Conservation (phyloP, 1,140 invertebrate genomes). For the Paracyclopina nana region DNA sequence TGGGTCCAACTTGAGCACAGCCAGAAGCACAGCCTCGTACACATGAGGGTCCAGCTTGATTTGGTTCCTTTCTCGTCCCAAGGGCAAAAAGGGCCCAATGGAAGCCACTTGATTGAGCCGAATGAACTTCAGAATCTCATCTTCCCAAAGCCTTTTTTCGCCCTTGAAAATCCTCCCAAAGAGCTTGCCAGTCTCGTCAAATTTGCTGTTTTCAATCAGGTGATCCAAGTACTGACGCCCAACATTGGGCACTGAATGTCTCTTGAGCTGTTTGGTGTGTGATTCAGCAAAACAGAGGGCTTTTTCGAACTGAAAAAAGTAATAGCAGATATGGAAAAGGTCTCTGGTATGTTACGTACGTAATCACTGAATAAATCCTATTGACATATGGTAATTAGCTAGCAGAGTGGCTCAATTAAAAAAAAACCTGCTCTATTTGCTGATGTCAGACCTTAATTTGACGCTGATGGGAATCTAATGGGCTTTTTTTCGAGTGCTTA, state of each 20-base stretch:
- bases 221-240: constrained; percentile 64
- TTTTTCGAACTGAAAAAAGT: constrained; percentile 1
- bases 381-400: too few relatives aligned
- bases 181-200: constrained; percentile 58
- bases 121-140: constrained; percentile 74
- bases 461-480: too few relatives aligned
- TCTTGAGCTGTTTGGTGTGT: constrained; percentile 18
- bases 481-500: too few relatives aligned
- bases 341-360: too few relatives aligned
- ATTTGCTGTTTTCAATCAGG: constrained; percentile 46
- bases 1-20: constrained; percentile 77
- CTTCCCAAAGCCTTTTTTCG: constrained; percentile 77
- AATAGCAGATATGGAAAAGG: too few relatives aligned
- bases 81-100: constrained; percentile 59
- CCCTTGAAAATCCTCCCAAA: constrained; percentile 50
- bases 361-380: too few relatives aligned
- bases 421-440: too few relatives aligned
- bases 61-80: constrained; percentile 34
- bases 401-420: too few relatives aligned
- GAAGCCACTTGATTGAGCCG: constrained; percentile 56
- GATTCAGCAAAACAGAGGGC: neutral
- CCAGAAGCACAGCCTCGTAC: constrained; percentile 92
- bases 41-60: constrained; percentile 55
- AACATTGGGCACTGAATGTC: constrained; percentile 45
- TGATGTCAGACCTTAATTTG: too few relatives aligned